phyloP scores from a whole-genome alignment of 92 coral and sea anemone genomes.

The Porites divaricata region DNA sequence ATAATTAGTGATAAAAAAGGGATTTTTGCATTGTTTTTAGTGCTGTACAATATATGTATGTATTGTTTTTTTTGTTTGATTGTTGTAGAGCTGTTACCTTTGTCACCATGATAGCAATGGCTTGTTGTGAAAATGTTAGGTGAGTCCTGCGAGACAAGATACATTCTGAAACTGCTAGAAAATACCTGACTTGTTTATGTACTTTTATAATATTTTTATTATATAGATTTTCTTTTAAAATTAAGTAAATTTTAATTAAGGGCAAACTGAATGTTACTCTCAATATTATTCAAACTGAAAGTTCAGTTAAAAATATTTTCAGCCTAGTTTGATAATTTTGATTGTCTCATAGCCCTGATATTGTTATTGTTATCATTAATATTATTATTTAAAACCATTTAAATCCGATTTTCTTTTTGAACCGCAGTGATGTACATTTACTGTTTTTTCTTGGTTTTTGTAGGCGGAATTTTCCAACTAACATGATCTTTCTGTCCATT shows the following conservation, averaged over 20 bases:
- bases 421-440: not conserved
- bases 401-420: not conserved
- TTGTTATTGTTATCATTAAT: no score
- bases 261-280: no score
- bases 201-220: no score
- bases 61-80: not conserved
- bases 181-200: not conserved
- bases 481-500: slow-evolving; percentile 79
- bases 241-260: no score
- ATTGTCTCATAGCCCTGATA: no score
- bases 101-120: slow-evolving; percentile 98
- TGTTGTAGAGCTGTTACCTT: slow-evolving; percentile 88
- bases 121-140: slow-evolving; percentile 95
- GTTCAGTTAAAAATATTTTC: no score
- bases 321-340: no score
- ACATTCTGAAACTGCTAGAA: not conserved
- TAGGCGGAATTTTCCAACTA: slow-evolving; percentile 93
- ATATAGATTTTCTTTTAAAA: no score
- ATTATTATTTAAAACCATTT: not conserved
- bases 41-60: no score
- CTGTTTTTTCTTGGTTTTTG: slow-evolving; percentile 2
- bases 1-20: no score
- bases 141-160: slow-evolving; percentile 20
- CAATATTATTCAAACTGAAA: no score
- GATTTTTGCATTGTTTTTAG: no score